These are phyloP conservation scores for Microtus pennsylvanicus DNA, from an alignment of 2,113 vertebrate species.

Conservation along the genomic window DNA sequence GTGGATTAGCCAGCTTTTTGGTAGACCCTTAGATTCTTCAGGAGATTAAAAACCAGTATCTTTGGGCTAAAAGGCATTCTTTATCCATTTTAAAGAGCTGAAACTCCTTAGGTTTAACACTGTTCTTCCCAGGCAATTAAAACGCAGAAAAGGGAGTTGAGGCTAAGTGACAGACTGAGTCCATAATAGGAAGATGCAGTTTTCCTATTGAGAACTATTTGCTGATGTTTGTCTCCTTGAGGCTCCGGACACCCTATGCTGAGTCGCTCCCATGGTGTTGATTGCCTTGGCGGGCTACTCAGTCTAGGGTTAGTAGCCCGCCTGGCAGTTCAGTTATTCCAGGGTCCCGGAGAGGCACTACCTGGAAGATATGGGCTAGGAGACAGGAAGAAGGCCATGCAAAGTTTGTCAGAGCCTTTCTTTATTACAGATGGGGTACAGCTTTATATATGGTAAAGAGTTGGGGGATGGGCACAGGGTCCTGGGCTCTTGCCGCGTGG, in stretches of 20 bases:
- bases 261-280: neutral
- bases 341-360: too few relatives aligned
- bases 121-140: neutral
- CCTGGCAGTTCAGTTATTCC: too few relatives aligned
- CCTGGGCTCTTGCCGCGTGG: too few relatives aligned
- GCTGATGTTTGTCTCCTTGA: neutral
- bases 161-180: neutral
- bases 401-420: too few relatives aligned
- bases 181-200: neutral
- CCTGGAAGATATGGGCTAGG: too few relatives aligned
- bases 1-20: neutral
- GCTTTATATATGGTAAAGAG: too few relatives aligned
- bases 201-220: neutral
- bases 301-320: too few relatives aligned
- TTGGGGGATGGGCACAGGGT: too few relatives aligned
- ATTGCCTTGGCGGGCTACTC: too few relatives aligned
- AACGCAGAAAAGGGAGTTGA: neutral
- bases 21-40: neutral
- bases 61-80: slow-evolving; percentile 7
- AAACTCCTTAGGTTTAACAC: neutral
- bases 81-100: slow-evolving; percentile 5
- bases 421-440: too few relatives aligned
- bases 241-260: neutral
- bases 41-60: slow-evolving; percentile 20
- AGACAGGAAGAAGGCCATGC: too few relatives aligned